A percentile compares a stretch with the other conserved stretches of the same genome.
phyloP scores from a whole-genome alignment of 2,797 vertebrate species.

The Syncerus caffer region DNA sequence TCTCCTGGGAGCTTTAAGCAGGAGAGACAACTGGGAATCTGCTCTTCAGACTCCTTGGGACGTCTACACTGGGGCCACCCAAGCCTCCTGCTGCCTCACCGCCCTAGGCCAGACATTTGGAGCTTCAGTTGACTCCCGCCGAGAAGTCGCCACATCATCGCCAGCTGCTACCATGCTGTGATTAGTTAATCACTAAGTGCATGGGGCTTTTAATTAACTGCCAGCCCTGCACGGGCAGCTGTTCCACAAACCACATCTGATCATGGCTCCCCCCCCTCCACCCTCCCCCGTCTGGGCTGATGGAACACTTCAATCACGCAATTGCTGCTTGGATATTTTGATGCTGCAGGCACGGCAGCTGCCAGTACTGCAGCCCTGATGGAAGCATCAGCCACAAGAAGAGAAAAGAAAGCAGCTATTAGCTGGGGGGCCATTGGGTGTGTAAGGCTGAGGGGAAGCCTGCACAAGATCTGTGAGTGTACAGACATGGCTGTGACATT shows the following conservation, averaged over 20 bases:
- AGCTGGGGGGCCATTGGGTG: background rate
- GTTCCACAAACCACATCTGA: constrained; percentile 80
- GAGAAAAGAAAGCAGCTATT: background rate
- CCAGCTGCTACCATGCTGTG: constrained; percentile 83
- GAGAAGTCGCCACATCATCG: constrained; percentile 77
- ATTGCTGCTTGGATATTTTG: constrained; percentile 32
- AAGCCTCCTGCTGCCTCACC: constrained; percentile 73
- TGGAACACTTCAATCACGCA: constrained; percentile 67
- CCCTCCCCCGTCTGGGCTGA: constrained; percentile 49
- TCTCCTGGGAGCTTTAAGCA: constrained; percentile 66
- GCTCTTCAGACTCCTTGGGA: constrained; percentile 63
- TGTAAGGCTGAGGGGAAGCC: background rate
- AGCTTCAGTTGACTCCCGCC: constrained; percentile 79
- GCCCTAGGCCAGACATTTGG: constrained; percentile 81
- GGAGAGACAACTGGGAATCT: constrained; percentile 75
- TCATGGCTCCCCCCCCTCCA: constrained; percentile 65
- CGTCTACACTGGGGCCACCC: constrained; percentile 70
- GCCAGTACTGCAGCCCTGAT: background rate
- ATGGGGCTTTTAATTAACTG: constrained; percentile 85
- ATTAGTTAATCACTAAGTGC: constrained; percentile 86
- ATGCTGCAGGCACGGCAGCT: background rate
- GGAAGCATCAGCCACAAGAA: constrained; percentile 34
- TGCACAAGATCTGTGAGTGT: too few relatives aligned
- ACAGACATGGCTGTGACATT: too few relatives aligned
- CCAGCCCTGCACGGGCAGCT: constrained; percentile 83